Evolutionary conservation across 2,113 vertebrate species (phyloP).

Genomic region (Puntigrus tetrazona): DNA sequence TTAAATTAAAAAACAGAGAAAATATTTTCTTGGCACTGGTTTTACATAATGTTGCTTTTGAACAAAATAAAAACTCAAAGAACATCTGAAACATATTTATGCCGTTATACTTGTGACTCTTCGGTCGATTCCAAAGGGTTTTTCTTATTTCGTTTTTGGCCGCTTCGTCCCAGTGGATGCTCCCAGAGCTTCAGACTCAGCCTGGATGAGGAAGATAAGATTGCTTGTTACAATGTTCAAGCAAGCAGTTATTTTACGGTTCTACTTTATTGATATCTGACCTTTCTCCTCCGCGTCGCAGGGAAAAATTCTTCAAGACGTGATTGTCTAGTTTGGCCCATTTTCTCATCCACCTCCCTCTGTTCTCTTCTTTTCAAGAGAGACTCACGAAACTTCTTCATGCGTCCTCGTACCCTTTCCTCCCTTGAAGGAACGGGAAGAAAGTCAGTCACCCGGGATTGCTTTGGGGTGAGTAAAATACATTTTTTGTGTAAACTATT

Average conservation of each 20-base stretch:
- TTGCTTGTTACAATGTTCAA: not conserved
- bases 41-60: not conserved
- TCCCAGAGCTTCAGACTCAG: conserved; percentile 52
- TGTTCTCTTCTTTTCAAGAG: conserved; percentile 57
- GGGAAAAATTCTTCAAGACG: conserved; percentile 70
- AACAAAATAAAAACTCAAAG: not conserved
- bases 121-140: not conserved
- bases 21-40: not conserved
- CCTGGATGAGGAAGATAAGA: not conserved
- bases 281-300: conserved; percentile 70
- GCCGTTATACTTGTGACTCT: not conserved
- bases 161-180: conserved; percentile 61
- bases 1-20: too few species aligned
- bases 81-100: not conserved
- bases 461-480: too few species aligned
- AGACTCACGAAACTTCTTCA: conserved; percentile 68
- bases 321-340: conserved; percentile 62
- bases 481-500: too few species aligned
- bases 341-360: conserved; percentile 61
- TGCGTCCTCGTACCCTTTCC: conserved; percentile 65
- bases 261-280: not conserved
- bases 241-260: not conserved
- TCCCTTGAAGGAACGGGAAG: too few species aligned
- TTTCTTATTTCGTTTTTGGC: conserved; percentile 59
- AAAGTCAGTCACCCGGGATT: too few species aligned